Percentiles rank a stretch among this genome's conserved stretches.
phyloP scores from a whole-genome alignment of 2,888 invertebrate species.

The Arctia plantaginis region DNA sequence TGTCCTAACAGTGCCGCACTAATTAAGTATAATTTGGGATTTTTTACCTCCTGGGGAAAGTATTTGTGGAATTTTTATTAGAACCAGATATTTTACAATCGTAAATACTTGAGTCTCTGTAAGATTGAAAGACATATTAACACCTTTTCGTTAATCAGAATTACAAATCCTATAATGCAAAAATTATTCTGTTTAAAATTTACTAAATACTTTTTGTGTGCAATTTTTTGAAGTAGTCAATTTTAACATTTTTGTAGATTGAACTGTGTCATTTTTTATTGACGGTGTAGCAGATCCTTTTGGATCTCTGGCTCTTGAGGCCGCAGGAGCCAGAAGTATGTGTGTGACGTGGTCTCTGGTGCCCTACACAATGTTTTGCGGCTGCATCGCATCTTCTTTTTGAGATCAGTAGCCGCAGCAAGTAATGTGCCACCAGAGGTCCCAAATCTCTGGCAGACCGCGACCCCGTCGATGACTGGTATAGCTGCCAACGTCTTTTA shows the following conservation, averaged over 20 bases:
- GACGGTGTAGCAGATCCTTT: too few species aligned
- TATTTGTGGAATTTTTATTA: constrained; percentile 36
- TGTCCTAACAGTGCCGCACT: constrained; percentile 33
- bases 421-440: too few species aligned
- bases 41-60: constrained; percentile 33
- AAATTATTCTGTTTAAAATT: constrained; percentile 8
- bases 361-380: too few species aligned
- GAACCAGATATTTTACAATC: constrained; percentile 27
- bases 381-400: too few species aligned
- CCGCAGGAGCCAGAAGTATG: too few species aligned
- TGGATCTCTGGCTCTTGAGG: too few species aligned
- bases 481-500: too few species aligned
- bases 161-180: background rate
- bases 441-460: too few species aligned
- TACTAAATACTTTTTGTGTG: background rate
- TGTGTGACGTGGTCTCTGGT: too few species aligned
- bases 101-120: constrained; percentile 9
- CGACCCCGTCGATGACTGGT: too few species aligned
- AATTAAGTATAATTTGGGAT: constrained; percentile 54
- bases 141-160: constrained; percentile 12
- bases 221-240: too few species aligned
- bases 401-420: too few species aligned
- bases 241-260: background rate
- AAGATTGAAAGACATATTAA: constrained; percentile 16
- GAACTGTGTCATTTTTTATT: background rate